Percentiles rank a stretch among this genome's conserved stretches.
Evolutionary conservation across 2,113 vertebrate species (phyloP).

Genomic region (Promerops cafer): DNA sequence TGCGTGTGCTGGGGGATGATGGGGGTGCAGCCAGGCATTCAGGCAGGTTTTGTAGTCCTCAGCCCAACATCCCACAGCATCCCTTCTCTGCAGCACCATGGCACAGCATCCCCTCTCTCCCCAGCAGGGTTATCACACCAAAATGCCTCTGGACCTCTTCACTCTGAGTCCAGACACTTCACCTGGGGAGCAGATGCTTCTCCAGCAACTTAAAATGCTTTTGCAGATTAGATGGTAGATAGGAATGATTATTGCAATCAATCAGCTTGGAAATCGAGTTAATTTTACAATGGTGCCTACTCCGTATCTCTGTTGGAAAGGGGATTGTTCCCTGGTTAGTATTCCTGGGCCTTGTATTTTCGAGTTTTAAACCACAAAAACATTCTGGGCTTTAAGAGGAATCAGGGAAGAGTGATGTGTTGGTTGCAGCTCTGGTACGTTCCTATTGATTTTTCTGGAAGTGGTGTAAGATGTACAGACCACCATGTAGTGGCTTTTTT

Average conservation of each 20-base stretch:
- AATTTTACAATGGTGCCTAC: not conserved
- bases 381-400: not conserved
- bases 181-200: not conserved
- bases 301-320: not conserved
- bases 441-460: slow-evolving; percentile 26
- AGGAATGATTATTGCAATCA: not conserved
- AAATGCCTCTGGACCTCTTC: not conserved
- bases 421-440: not conserved
- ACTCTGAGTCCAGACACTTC: not conserved
- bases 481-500: not conserved
- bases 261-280: not conserved
- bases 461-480: not conserved
- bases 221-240: not conserved
- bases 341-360: not conserved
- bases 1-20: not conserved
- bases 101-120: not conserved
- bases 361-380: not conserved
- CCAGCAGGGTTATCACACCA: not conserved
- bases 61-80: not conserved
- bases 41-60: not conserved
- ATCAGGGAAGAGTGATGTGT: not conserved
- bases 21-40: not conserved
- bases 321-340: not conserved
- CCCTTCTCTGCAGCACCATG: not conserved
- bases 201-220: not conserved